Conservation (phyloP, 2,113 vertebrate genomes). For the Hypanus sabinus region DNA sequence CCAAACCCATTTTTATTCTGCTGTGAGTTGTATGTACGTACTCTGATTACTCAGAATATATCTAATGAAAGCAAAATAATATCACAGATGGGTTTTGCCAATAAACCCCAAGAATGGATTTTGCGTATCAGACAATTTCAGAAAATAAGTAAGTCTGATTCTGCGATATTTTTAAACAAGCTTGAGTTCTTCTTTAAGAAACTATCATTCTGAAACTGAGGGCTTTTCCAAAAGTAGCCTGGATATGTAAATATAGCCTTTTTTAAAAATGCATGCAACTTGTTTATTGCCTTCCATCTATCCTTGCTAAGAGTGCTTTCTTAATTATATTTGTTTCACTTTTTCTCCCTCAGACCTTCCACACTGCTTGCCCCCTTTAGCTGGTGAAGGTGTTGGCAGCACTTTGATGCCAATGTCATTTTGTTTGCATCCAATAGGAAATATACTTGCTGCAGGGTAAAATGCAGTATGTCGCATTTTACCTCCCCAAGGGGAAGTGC, state of each 20-base stretch:
- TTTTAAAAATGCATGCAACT: neutral
- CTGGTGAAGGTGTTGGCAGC: slow-evolving; percentile 17
- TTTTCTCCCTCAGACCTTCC: neutral
- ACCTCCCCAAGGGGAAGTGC: slow-evolving; percentile 23
- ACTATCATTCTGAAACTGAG: neutral
- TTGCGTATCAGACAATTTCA: neutral
- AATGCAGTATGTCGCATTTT: slow-evolving; percentile 26
- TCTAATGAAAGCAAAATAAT: neutral
- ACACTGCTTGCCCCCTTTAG: slow-evolving; percentile 6
- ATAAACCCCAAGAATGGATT: neutral
- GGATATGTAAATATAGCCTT: neutral
- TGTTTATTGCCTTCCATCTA: neutral
- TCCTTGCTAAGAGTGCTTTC: neutral
- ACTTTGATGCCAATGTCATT: slow-evolving; percentile 37
- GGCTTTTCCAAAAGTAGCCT: neutral
- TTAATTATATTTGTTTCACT: neutral
- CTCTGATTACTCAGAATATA: neutral
- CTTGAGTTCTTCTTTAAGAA: neutral
- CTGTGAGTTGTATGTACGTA: neutral
- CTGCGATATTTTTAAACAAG: neutral
- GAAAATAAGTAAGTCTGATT: neutral
- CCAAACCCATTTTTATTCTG: neutral
- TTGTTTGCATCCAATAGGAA: slow-evolving; percentile 29
- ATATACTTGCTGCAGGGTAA: slow-evolving; percentile 32
- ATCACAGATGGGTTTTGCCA: neutral